Evolutionary conservation across 2,797 vertebrate species (phyloP).

Genomic region (Pteronotus mesoamericanus): DNA sequence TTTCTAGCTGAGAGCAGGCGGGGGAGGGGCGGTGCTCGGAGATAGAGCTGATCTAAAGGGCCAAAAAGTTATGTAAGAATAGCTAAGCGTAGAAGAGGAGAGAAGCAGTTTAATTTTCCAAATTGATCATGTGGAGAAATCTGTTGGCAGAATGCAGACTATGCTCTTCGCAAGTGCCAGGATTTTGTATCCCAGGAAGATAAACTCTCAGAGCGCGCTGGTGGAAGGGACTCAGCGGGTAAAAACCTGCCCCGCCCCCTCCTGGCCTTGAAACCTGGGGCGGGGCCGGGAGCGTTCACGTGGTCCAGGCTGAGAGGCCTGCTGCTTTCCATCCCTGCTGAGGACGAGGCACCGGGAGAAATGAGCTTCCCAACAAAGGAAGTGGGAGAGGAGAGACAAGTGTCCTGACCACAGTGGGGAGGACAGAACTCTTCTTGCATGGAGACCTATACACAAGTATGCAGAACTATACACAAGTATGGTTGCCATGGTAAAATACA

Average conservation of each 20-base stretch:
- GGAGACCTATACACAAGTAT: no score
- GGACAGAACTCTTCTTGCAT: not conserved
- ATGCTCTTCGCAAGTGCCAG: not conserved
- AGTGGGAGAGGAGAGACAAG: not conserved
- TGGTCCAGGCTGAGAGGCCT: not conserved
- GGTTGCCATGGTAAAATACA: not conserved
- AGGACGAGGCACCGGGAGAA: not conserved
- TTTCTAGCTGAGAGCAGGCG: not conserved
- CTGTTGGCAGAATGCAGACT: not conserved
- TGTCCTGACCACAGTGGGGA: not conserved
- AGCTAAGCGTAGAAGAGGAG: not conserved
- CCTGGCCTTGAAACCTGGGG: not conserved
- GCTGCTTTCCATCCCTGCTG: not conserved
- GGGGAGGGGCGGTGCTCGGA: not conserved
- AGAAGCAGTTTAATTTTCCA: slow-evolving; percentile 41
- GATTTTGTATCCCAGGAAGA: slow-evolving; percentile 31
- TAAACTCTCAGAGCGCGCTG: not conserved
- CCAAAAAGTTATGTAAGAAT: not conserved
- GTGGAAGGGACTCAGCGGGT: not conserved
- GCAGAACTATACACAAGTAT: not conserved
- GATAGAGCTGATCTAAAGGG: not conserved
- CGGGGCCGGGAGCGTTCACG: not conserved
- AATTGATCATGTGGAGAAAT: slow-evolving; percentile 5
- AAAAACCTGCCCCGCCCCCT: not conserved
- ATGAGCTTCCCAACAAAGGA: not conserved